Evolutionary conservation across 53 echinoderm and acorn worm species (phyloP).

Genomic region (Glandiceps talaboti): DNA sequence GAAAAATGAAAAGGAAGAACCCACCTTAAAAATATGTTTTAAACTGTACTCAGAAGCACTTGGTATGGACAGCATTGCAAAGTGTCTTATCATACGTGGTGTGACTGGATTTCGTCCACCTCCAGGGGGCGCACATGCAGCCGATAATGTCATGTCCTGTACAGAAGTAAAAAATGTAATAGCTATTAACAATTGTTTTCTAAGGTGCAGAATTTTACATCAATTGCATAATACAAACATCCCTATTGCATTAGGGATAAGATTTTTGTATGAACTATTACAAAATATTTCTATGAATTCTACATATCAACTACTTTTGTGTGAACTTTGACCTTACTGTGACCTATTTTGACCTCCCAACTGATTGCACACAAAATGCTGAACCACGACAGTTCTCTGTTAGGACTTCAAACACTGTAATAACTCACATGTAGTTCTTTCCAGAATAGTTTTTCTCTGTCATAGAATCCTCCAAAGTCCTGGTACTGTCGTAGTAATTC

Average conservation of each 20-base stretch:
- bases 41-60: slow-evolving; percentile 90
- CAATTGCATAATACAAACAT: no score
- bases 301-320: no score
- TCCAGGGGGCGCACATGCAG: slow-evolving; percentile 97
- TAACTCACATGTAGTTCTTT: slow-evolving; percentile 78
- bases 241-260: no score
- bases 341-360: no score
- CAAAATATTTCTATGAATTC: no score
- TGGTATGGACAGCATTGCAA: slow-evolving; percentile 96
- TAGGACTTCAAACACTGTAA: neutral
- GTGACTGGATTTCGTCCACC: slow-evolving; percentile 99
- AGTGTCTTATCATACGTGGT: slow-evolving; percentile 81
- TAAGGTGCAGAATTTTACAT: neutral
- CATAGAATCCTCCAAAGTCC: slow-evolving; percentile 92
- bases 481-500: slow-evolving; percentile 90
- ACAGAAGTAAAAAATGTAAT: no score
- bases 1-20: no score
- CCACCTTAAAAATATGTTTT: slow-evolving; percentile 80
- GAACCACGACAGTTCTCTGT: no score
- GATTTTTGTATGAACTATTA: no score
- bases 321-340: no score
- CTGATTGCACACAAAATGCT: no score
- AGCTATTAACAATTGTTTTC: neutral
- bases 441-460: slow-evolving; percentile 98
- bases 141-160: slow-evolving; percentile 88